Evolutionary conservation across 1,140 invertebrate genomes (phyloP).

Genomic region (Aricia agestis): DNA sequence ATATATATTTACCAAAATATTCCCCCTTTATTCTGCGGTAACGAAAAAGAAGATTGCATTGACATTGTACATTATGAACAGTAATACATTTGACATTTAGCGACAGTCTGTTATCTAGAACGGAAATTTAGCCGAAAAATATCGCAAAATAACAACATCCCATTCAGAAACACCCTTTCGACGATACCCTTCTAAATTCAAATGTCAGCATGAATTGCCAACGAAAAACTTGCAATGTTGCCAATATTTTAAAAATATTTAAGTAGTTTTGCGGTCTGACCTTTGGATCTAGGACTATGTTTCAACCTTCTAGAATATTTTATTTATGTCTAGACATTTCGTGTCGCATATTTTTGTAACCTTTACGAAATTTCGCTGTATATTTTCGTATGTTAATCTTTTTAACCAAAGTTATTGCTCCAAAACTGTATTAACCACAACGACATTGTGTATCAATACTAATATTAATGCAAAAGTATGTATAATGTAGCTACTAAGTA

Average conservation of each 20-base stretch:
- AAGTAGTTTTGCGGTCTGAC: background rate
- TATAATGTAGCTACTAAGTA: too few relatives aligned
- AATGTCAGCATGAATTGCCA: conserved; percentile 2
- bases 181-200: conserved; percentile 5
- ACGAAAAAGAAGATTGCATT: background rate
- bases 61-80: background rate
- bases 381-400: background rate
- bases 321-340: background rate
- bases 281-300: background rate
- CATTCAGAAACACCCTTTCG: background rate
- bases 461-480: too few relatives aligned
- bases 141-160: background rate
- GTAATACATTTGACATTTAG: conserved; percentile 2
- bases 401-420: background rate
- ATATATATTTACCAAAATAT: too few relatives aligned
- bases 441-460: too few relatives aligned
- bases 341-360: background rate
- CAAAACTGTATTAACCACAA: too few relatives aligned
- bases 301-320: background rate
- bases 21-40: background rate
- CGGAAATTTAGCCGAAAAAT: conserved; percentile 3
- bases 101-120: conserved; percentile 1
- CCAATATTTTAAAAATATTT: background rate
- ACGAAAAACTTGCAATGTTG: conserved; percentile 1
- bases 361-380: background rate